Evolutionary conservation across 2,888 invertebrate species (phyloP).

Genomic region (Sinohyriopsis cumingii): DNA sequence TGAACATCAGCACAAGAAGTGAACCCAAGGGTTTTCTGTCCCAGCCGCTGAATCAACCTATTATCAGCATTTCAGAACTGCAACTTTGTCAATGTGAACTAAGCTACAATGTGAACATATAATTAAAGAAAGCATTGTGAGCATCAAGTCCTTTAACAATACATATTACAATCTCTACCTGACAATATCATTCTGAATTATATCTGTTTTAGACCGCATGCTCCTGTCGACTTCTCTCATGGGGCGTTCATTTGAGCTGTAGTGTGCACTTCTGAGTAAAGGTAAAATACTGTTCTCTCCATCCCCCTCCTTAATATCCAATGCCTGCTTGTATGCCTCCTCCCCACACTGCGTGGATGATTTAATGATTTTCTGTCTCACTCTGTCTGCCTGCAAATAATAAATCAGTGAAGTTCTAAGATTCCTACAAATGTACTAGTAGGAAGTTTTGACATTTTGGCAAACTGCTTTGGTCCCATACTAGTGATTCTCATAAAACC

Average conservation of each 20-base stretch:
- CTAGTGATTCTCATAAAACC: too few species aligned
- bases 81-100: too few species aligned
- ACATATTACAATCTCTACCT: slow-evolving; percentile 73
- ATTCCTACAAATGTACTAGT: background rate
- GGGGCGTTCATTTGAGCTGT: slow-evolving; percentile 78
- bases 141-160: too few species aligned
- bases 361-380: slow-evolving; percentile 77
- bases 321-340: slow-evolving; percentile 79
- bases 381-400: slow-evolving; percentile 78
- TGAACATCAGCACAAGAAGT: too few species aligned
- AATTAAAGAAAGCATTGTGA: too few species aligned
- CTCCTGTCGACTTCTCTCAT: slow-evolving; percentile 85
- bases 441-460: background rate
- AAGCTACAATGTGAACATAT: too few species aligned
- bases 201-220: slow-evolving; percentile 83
- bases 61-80: too few species aligned
- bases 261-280: slow-evolving; percentile 82
- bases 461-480: background rate
- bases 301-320: slow-evolving; percentile 77
- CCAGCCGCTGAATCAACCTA: too few species aligned
- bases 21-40: too few species aligned
- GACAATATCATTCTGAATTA: slow-evolving; percentile 91
- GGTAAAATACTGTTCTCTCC: slow-evolving; percentile 76
- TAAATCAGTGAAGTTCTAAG: background rate
- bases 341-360: slow-evolving; percentile 79